Base-by-base conservation (phyloP, 2,888 invertebrate genomes). In the Scotopteryx bipunctaria region DNA sequence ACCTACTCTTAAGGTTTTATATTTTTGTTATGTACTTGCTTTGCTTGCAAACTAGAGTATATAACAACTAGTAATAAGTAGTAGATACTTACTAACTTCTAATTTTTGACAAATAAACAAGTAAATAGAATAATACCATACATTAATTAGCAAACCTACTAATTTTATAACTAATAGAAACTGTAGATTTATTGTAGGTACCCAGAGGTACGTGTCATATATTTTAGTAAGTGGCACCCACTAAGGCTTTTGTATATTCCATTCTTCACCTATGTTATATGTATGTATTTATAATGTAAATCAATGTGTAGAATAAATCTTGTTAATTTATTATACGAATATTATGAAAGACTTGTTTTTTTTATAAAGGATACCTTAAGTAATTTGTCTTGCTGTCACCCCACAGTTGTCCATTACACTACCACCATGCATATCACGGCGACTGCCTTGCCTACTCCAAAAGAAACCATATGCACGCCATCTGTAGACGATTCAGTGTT, bases 301-400 rank as follows among this genome's bases (percentile, higher is more conserved):
- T 48, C 3, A 43, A 44, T 36, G 29, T 44, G 8, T 50, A 45
- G 41, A 49, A 43, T 46, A 55, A 55, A 57, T 29, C 37, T 57
- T 57, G 50, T 41, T 59, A 59, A 55, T 59, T 59, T 59, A 59
- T 59, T 59, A 55, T 52, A 55, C 29, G 35, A 37, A 33, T 51
- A 47, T 5, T 42, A 42, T 21, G 32, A 41, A 27, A 50, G 13
- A n/a, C 9, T 23, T 29, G 11, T 42, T 23, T 13, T 49, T 29
- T 29, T 31, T n/a, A 9, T 23, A 5, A 5, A 19, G 19, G 2
- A n/a, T n/a, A n/a, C n/a, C n/a, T n/a, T n/a, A n/a, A n/a, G n/a
- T n/a, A n/a, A n/a, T n/a, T n/a, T n/a, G n/a, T n/a, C n/a, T n/a
- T n/a, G n/a, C n/a, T n/a, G n/a, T n/a, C n/a, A n/a, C n/a, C n/a